Percentiles rank a stretch among this genome's conserved stretches.
Evolutionary conservation across 2,797 vertebrate species (phyloP).

Genomic region (Intellagama lesueurii): DNA sequence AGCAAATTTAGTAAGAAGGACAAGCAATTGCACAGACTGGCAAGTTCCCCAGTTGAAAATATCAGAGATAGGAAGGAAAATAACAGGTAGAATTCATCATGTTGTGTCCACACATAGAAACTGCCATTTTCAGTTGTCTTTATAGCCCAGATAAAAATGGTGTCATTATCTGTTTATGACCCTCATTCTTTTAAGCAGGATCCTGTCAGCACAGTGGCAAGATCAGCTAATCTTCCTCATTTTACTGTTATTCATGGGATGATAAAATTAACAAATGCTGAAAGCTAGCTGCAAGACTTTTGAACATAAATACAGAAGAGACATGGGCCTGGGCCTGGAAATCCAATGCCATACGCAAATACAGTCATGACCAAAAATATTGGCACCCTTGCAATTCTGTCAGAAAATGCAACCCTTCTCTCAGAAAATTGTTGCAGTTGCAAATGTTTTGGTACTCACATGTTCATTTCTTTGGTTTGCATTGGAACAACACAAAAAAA

Average conservation of each 20-base stretch:
- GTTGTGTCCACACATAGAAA: slow-evolving; percentile 26
- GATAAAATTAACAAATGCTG: background rate
- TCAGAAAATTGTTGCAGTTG: too few species aligned
- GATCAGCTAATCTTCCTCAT: background rate
- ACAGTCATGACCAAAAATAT: background rate
- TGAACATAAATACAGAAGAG: background rate
- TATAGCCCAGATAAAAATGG: slow-evolving; percentile 34
- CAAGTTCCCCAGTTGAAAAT: slow-evolving; percentile 51
- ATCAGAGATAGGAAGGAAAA: background rate
- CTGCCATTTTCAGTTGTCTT: slow-evolving; percentile 11
- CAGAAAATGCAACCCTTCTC: too few species aligned
- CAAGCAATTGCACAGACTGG: slow-evolving; percentile 37
- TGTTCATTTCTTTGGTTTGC: too few species aligned
- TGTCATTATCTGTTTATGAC: background rate
- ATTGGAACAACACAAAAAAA: too few species aligned
- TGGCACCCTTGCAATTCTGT: too few species aligned
- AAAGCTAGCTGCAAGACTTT: background rate
- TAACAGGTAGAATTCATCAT: background rate
- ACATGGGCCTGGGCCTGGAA: background rate
- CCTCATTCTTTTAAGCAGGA: background rate
- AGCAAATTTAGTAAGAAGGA: slow-evolving; percentile 34
- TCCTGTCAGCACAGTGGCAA: background rate
- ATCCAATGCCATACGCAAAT: background rate
- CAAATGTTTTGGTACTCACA: too few species aligned
- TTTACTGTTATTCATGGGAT: too few species aligned